These are phyloP conservation scores for Cochlearius cochlearius DNA, from an alignment of 2,113 vertebrate genomes.

Conservation along the genomic window DNA sequence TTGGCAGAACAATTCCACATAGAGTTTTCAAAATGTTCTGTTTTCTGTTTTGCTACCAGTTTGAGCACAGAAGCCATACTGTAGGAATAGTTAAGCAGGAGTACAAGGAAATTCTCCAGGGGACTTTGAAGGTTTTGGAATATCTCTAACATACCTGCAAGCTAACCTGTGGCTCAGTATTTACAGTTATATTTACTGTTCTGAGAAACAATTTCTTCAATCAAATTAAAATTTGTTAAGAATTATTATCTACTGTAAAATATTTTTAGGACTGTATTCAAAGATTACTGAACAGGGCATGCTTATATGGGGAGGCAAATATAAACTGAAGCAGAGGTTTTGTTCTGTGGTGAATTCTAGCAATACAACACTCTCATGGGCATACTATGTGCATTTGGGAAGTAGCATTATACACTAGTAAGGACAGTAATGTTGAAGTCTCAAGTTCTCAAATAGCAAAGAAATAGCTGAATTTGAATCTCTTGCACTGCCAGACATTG, in stretches of 20 bases:
- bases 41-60: not conserved
- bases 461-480: not conserved
- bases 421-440: not conserved
- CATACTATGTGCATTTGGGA: not conserved
- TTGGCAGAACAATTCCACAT: not conserved
- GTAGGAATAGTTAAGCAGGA: not conserved
- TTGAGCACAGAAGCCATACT: not conserved
- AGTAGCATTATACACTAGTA: not conserved
- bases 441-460: not conserved
- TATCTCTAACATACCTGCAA: not conserved
- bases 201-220: not conserved
- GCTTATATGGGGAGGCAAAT: not conserved
- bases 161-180: not conserved
- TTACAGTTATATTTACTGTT: not conserved
- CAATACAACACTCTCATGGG: not conserved
- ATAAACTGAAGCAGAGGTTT: not conserved
- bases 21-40: not conserved
- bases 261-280: not conserved
- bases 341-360: not conserved
- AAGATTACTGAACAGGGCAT: not conserved
- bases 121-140: not conserved
- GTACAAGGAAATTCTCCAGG: not conserved
- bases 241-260: not conserved
- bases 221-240: not conserved
- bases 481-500: not conserved